Percentiles rank a stretch among this genome's conserved stretches.
Evolutionary conservation across 2,888 invertebrate genomes (phyloP).

Genomic region (Acanthosepion lycidas): DNA sequence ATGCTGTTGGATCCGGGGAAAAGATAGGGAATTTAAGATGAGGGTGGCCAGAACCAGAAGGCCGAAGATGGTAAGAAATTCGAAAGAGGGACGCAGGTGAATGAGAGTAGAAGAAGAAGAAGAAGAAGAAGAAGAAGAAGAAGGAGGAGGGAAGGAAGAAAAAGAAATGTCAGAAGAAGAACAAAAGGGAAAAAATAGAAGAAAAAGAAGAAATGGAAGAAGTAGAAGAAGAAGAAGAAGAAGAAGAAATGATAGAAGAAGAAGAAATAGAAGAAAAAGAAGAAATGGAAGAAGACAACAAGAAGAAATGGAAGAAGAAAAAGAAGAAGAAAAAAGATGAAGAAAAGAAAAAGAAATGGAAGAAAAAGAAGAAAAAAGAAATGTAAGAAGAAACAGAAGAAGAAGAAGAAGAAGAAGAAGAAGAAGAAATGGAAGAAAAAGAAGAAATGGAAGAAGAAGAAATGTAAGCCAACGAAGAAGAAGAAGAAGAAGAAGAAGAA

Average conservation of each 20-base stretch:
- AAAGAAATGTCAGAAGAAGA: too few species aligned
- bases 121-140: too few species aligned
- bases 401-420: slow-evolving; percentile 51
- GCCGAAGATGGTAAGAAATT: not conserved
- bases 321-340: slow-evolving; percentile 53
- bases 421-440: slow-evolving; percentile 56
- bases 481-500: slow-evolving; percentile 40
- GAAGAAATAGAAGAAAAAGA: slow-evolving; percentile 52
- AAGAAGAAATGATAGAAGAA: slow-evolving; percentile 49
- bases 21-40: not conserved
- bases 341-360: not conserved
- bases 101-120: too few species aligned
- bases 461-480: slow-evolving; percentile 57
- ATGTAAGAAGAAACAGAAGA: slow-evolving; percentile 44
- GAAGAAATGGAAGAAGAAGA: slow-evolving; percentile 57
- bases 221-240: slow-evolving; percentile 39
- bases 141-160: too few species aligned
- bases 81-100: too few species aligned
- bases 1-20: not conserved
- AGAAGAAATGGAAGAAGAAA: slow-evolving; percentile 49
- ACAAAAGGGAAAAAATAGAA: not conserved
- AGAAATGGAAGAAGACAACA: slow-evolving; percentile 49
- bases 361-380: slow-evolving; percentile 43
- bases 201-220: slow-evolving; percentile 38
- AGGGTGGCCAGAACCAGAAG: not conserved